phyloP scores from a whole-genome alignment of 2,797 vertebrate species.

The Sebastes dallii region DNA sequence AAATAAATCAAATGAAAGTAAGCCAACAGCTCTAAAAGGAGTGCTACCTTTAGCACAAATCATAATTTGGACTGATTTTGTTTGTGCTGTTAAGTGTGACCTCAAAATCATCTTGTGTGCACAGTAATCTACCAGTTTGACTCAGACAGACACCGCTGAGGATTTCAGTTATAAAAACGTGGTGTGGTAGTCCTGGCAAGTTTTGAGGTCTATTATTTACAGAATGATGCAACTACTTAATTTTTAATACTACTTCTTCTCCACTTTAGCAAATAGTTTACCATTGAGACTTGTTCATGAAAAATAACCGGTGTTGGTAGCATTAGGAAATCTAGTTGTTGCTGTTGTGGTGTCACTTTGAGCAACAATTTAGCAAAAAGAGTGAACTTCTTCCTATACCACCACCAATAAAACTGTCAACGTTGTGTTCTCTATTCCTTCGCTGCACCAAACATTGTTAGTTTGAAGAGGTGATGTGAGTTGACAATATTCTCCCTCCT shows the following conservation, averaged over 20 bases:
- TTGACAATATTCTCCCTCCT: slow-evolving; percentile 60
- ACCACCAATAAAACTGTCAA: slow-evolving; percentile 49
- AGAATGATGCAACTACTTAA: neutral
- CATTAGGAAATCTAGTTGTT: neutral
- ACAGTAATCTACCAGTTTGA: neutral
- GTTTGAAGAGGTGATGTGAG: slow-evolving; percentile 63
- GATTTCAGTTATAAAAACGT: neutral
- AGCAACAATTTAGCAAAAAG: slow-evolving; percentile 35
- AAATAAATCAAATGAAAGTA: neutral
- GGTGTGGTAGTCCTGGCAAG: neutral
- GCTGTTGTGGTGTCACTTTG: slow-evolving; percentile 5
- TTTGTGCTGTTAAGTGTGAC: neutral
- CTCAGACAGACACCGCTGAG: neutral
- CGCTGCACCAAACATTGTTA: slow-evolving; percentile 59
- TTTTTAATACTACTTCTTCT: neutral
- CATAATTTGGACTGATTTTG: neutral
- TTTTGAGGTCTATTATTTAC: neutral
- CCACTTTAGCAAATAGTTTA: neutral
- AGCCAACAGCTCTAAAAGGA: neutral
- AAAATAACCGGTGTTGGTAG: neutral
- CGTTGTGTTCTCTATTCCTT: slow-evolving; percentile 36
- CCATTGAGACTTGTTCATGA: neutral
- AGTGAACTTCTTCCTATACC: slow-evolving; percentile 21
- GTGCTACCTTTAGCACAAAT: neutral
- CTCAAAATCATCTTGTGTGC: neutral